These are phyloP conservation scores for Megaceryle maxima DNA, from an alignment of 2,113 vertebrate species.

Conservation along the genomic window DNA sequence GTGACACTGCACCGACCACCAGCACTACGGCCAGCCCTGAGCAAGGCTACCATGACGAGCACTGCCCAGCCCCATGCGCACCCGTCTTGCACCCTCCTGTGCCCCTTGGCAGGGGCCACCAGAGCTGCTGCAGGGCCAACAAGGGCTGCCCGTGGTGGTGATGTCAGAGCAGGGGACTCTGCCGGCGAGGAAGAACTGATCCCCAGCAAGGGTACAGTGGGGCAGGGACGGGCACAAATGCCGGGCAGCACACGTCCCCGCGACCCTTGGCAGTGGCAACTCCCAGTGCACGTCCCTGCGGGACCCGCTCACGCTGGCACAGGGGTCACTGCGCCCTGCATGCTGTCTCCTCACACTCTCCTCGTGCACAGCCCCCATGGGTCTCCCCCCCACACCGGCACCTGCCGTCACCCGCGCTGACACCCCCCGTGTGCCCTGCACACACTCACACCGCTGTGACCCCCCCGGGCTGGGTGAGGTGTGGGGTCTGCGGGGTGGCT, in stretches of 20 bases:
- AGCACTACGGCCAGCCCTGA: not conserved
- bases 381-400: not conserved
- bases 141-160: not conserved
- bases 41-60: not conserved
- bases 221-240: not conserved
- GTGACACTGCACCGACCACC: not conserved
- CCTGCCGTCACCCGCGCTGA: fast-evolving
- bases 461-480: not conserved
- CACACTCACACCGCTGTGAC: not conserved
- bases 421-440: not conserved
- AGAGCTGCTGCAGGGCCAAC: too few relatives aligned
- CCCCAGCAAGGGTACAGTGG: fast-evolving
- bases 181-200: not conserved
- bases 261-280: not conserved
- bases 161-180: not conserved
- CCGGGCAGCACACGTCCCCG: not conserved
- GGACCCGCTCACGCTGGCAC: not conserved
- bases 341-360: fast-evolving
- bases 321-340: too few relatives aligned
- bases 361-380: too few relatives aligned
- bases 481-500: not conserved
- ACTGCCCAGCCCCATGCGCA: not conserved
- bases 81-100: fast-evolving
- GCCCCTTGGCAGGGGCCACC: not conserved
- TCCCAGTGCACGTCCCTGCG: not conserved